Evolutionary conservation across 2,797 vertebrate species (phyloP).

Genomic region (Morus bassanus): DNA sequence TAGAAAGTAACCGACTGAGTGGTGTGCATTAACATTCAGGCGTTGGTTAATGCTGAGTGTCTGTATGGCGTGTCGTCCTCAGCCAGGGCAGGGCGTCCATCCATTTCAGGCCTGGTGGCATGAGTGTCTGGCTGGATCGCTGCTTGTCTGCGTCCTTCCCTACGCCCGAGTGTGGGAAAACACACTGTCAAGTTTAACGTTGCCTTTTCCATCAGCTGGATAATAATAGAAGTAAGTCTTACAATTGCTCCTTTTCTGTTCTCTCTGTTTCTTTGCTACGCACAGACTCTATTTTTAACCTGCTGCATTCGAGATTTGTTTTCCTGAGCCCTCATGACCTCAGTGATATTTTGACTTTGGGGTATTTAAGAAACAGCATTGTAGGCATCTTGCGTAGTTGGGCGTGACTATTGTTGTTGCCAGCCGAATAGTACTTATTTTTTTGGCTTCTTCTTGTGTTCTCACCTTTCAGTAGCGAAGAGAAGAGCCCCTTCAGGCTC

Average conservation of each 20-base stretch:
- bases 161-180: rapidly evolving
- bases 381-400: neutral
- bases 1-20: neutral
- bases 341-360: neutral
- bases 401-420: conserved; percentile 63
- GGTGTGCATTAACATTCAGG: neutral
- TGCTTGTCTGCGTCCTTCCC: neutral
- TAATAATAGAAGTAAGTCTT: neutral
- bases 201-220: neutral
- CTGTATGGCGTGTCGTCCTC: rapidly evolving
- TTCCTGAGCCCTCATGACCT: neutral
- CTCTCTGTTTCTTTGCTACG: neutral
- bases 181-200: neutral
- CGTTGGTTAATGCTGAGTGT: neutral
- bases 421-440: neutral
- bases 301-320: neutral
- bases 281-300: conserved; percentile 1
- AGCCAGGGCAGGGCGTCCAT: neutral
- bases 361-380: neutral
- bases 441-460: neutral
- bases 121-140: rapidly evolving
- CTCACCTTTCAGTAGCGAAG: conserved; percentile 21
- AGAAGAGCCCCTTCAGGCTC: neutral
- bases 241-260: neutral
- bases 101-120: neutral